These are phyloP conservation scores for Butorides virescens DNA, from an alignment of 2,113 vertebrate genomes.

Conservation along the genomic window DNA sequence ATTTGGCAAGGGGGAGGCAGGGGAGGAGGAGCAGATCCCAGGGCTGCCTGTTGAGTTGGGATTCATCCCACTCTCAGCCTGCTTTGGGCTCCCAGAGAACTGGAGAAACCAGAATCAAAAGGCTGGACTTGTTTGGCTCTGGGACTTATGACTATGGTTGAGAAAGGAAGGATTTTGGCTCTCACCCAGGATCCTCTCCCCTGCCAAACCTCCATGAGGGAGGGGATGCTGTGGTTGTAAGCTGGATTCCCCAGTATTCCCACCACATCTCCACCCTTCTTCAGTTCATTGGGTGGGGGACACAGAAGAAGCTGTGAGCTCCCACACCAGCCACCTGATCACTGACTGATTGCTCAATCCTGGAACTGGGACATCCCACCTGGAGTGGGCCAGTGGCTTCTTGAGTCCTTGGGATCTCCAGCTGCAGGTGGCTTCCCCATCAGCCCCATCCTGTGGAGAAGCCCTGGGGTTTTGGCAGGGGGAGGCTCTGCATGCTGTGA, in stretches of 20 bases:
- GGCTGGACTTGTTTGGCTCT: background rate
- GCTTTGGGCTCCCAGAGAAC: background rate
- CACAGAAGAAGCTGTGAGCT: background rate
- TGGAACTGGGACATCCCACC: background rate
- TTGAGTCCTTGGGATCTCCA: background rate
- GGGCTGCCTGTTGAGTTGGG: background rate
- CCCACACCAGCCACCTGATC: fast-evolving
- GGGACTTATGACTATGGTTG: background rate
- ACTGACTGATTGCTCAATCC: background rate
- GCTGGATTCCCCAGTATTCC: fast-evolving
- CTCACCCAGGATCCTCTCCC: background rate
- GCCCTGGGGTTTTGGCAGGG: background rate
- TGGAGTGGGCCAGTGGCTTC: background rate
- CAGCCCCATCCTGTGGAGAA: background rate
- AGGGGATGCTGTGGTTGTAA: background rate
- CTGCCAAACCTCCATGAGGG: background rate
- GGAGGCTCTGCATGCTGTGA: fast-evolving
- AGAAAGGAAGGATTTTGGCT: background rate
- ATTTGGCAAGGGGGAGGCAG: background rate
- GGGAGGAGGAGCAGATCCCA: background rate
- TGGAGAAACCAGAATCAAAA: background rate
- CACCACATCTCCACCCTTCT: background rate
- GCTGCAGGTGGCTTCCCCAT: background rate
- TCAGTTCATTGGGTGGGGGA: background rate
- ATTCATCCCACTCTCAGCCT: background rate